Percentiles rank a stretch among this genome's conserved stretches.
These are phyloP conservation scores for Dicycla oo DNA, from an alignment of 2,888 invertebrate genomes.

Conservation along the genomic window DNA sequence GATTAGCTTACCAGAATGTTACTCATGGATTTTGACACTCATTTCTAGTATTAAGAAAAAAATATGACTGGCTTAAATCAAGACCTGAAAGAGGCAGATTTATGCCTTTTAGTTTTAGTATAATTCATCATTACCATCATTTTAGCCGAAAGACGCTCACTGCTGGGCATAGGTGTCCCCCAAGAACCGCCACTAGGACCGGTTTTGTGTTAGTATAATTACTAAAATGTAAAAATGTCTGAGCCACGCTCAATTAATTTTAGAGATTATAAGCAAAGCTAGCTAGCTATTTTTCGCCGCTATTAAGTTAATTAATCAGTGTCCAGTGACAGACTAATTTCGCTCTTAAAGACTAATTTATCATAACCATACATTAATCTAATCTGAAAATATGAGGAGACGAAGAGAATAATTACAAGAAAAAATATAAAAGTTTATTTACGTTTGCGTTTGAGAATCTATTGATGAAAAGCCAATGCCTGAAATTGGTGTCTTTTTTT, in stretches of 20 bases:
- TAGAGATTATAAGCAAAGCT: slow-evolving; percentile 21
- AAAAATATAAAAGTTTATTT: too few relatives aligned
- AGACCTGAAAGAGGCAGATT: not conserved
- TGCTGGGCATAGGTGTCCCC: too few relatives aligned
- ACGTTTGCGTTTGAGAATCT: too few relatives aligned
- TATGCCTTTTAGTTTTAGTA: not conserved
- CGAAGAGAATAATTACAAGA: too few relatives aligned
- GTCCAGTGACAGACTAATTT: slow-evolving; percentile 39
- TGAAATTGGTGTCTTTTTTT: too few relatives aligned
- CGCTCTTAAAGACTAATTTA: slow-evolving; percentile 33
- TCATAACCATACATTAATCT: slow-evolving; percentile 29
- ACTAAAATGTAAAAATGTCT: slow-evolving; percentile 25
- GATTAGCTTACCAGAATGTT: too few relatives aligned
- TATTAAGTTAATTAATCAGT: slow-evolving; percentile 51
- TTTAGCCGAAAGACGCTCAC: too few relatives aligned
- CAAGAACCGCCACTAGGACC: too few relatives aligned
- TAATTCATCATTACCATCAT: too few relatives aligned
- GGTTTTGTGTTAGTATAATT: too few relatives aligned
- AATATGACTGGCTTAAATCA: not conserved
- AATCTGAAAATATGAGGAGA: slow-evolving; percentile 13
- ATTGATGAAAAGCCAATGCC: too few relatives aligned
- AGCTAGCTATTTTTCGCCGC: slow-evolving; percentile 15
- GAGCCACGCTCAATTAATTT: slow-evolving; percentile 48
- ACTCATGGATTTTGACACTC: not conserved
- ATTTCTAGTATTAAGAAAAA: not conserved